Evolutionary conservation across 2,888 invertebrate species (phyloP).

Genomic region (Julus scanicus): DNA sequence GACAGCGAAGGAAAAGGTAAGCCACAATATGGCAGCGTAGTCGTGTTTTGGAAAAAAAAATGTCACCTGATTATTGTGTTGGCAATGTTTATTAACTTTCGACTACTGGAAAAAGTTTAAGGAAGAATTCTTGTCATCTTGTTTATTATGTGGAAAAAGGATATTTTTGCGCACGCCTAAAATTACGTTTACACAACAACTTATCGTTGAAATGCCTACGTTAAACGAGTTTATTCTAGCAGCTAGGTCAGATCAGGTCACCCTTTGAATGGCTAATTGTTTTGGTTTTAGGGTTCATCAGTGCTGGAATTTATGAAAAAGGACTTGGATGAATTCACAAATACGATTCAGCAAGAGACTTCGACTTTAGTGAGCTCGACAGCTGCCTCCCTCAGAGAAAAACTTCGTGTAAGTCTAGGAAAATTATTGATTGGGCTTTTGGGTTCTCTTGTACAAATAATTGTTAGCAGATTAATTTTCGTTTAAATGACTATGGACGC

Average conservation of each 20-base stretch:
- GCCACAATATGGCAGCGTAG: background rate
- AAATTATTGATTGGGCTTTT: no score
- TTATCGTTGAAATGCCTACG: no score
- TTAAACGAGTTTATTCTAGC: no score
- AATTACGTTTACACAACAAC: no score
- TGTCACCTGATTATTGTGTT: background rate
- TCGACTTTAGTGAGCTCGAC: conserved; percentile 74
- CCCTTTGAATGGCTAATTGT: background rate
- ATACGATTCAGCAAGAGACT: conserved; percentile 78
- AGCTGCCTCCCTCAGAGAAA: conserved; percentile 76
- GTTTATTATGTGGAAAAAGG: no score
- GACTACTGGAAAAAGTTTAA: no score
- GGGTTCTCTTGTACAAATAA: no score
- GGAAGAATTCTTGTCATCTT: no score
- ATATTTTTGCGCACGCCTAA: no score
- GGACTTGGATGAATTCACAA: conserved; percentile 79
- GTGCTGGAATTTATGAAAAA: conserved; percentile 81
- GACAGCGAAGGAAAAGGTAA: conserved; percentile 53
- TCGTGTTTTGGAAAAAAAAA: background rate
- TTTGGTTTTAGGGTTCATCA: conserved; percentile 50
- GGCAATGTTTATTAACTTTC: no score
- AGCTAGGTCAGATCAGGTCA: background rate
- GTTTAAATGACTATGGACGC: no score
- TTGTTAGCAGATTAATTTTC: no score
- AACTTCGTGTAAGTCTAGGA: conserved; percentile 71